Evolutionary conservation across 2,113 vertebrate genomes (phyloP).

Genomic region (Pangasianodon gigas): DNA sequence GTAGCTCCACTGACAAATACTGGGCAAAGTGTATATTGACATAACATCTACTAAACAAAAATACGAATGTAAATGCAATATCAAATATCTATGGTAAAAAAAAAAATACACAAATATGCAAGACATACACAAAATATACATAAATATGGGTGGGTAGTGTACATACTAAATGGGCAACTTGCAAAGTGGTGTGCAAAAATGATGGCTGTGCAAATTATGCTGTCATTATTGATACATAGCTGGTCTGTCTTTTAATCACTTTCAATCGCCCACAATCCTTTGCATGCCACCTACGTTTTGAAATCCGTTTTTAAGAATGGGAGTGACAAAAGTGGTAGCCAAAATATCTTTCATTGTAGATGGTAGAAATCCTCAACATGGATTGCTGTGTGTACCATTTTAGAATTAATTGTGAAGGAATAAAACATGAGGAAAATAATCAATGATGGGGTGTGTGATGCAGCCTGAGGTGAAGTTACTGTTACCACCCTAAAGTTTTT

Average conservation of each 20-base stretch:
- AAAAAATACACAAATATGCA: too few relatives aligned
- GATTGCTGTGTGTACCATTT: not conserved
- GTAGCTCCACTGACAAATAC: not conserved
- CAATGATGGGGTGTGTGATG: not conserved
- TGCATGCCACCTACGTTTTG: not conserved
- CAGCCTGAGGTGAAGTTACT: not conserved
- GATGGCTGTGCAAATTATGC: too few relatives aligned
- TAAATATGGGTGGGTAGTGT: not conserved
- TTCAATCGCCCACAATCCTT: not conserved
- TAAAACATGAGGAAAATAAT: slow-evolving; percentile 6
- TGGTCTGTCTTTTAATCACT: not conserved
- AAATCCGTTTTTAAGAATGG: not conserved
- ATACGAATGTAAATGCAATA: not conserved
- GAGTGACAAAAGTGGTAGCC: not conserved
- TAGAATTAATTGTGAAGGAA: not conserved
- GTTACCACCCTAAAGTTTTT: not conserved
- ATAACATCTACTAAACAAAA: not conserved
- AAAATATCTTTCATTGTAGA: not conserved
- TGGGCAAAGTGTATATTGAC: not conserved
- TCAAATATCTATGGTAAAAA: too few relatives aligned
- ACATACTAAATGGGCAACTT: too few relatives aligned
- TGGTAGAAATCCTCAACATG: not conserved
- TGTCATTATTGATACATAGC: not conserved
- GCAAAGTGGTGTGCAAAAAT: not conserved
- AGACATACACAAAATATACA: not conserved